phyloP scores from a whole-genome alignment of 1,140 invertebrate genomes.

The Drosophila kohkoa region DNA sequence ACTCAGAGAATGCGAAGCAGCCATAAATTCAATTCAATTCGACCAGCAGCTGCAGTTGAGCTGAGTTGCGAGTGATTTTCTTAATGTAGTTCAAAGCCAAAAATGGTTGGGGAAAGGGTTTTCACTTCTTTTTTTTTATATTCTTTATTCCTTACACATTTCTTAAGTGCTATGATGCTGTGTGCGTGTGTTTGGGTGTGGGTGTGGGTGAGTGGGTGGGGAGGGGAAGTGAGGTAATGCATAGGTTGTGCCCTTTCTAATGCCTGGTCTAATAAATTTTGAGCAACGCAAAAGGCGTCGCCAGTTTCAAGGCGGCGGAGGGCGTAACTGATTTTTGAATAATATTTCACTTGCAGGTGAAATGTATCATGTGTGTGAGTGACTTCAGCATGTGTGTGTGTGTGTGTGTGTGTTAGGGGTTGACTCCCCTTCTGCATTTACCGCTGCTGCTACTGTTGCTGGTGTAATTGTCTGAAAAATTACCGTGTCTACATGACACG shows the following conservation, averaged over 20 bases:
- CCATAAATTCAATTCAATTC: constrained; percentile 79
- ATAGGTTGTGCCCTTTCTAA: constrained; percentile 33
- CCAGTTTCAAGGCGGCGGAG: constrained; percentile 25
- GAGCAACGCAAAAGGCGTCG: constrained; percentile 48
- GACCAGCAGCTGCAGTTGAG: constrained; percentile 78
- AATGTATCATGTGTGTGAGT: constrained; percentile 72
- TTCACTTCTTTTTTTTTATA: constrained; percentile 1
- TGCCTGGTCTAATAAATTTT: constrained; percentile 73
- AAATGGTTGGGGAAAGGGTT: constrained; percentile 35
- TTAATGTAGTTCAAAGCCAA: constrained; percentile 77
- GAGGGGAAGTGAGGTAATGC: constrained; percentile 14
- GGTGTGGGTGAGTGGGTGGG: too few relatives aligned
- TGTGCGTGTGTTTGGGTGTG: background rate
- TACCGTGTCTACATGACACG: constrained; percentile 80
- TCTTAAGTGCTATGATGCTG: constrained; percentile 59
- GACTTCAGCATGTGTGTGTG: background rate
- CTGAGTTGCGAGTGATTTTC: constrained; percentile 75
- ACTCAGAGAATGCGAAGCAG: constrained; percentile 2
- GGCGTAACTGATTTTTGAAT: constrained; percentile 78
- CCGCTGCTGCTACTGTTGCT: background rate
- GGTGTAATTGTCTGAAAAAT: constrained; percentile 79
- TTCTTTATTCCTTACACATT: constrained; percentile 24
- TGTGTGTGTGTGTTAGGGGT: constrained; percentile 7
- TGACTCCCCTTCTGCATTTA: background rate
- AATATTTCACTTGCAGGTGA: constrained; percentile 79